Evolutionary conservation across 2,113 vertebrate species (phyloP), one percentile per base, ranked within the genome.

Genomic region (Catharus bicknelli): DNA sequence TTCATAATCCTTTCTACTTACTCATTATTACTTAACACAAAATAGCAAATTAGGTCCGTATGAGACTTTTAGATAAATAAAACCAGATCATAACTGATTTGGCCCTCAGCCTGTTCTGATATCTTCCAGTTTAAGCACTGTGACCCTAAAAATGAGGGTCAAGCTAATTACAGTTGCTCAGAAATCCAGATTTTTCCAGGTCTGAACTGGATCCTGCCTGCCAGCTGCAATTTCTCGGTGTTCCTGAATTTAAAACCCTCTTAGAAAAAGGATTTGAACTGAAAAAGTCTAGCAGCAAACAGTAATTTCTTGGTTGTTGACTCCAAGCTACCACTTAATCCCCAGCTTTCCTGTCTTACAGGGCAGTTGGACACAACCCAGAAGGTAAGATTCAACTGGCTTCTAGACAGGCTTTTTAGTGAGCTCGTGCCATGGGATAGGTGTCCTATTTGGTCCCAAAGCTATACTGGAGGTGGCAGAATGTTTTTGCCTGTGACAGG

Each of bases 151-250:
- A 83, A 23, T 86, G 61, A 68, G n/a, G 58, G 54, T 86, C 83
- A 88, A 69, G 50, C 36, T 83, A 90, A 90, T 94, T 77, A 76
- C 42, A 76, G 18, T 64, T 80, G 58, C 72, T 80, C 47, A 80
- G 80, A 92, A 88, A 86, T 92, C 29, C 63, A 68, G 72, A 73
- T 96, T 94, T 94, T 88, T 88, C 76, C 43, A 55, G 53, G 32
- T 88, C 70, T 90, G 63, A 86, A 66, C 63, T 80, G 43, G 12
- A 30, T 75, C 66, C 36, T 90, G 58, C 54, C 62, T 90, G 58
- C 34, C 72, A 79, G 43, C 26, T 53, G 16, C 10, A 75, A 72
- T 66, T 61, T 74, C 27, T 78, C 1, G 2, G 38, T 74, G 4
- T 12, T 23, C 48, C 34, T 43, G 38, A 64, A 11, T 45, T 88